These are phyloP conservation scores for Drymonia ruficornis DNA, from an alignment of 2,888 invertebrate species.

Conservation along the genomic window DNA sequence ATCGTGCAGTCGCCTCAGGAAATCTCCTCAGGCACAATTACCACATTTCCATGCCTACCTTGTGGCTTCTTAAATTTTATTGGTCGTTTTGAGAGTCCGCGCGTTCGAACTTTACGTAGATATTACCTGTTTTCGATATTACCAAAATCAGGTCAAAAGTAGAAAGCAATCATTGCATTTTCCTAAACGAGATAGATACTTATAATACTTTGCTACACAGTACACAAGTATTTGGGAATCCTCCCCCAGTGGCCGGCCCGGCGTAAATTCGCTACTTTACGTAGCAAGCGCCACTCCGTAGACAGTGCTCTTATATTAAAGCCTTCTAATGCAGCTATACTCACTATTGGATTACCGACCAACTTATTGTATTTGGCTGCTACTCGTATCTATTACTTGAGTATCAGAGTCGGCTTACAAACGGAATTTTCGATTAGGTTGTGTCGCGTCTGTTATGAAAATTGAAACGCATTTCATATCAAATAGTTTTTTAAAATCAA, in stretches of 20 bases:
- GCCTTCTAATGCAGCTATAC: too few species aligned
- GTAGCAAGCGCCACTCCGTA: slow-evolving; percentile 23
- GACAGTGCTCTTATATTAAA: slow-evolving; percentile 17
- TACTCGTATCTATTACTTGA: too few species aligned
- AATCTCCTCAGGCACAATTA: slow-evolving; percentile 34
- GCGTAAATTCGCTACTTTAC: slow-evolving; percentile 34
- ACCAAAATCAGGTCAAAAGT: slow-evolving; percentile 7
- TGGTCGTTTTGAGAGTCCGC: slow-evolving; percentile 18
- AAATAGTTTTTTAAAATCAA: too few species aligned
- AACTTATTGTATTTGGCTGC: too few species aligned
- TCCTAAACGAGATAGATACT: too few species aligned
- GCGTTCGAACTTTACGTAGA: slow-evolving; percentile 11
- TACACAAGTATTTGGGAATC: neutral
- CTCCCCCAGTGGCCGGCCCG: neutral
- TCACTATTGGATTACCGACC: too few species aligned
- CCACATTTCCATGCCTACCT: slow-evolving; percentile 37
- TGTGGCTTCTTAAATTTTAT: slow-evolving; percentile 40
- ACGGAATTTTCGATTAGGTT: too few species aligned
- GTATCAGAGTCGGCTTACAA: too few species aligned
- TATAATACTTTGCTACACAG: too few species aligned
- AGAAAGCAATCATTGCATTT: neutral
- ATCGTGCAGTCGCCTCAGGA: slow-evolving; percentile 27
- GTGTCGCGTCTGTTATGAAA: too few species aligned
- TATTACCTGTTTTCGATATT: neutral
- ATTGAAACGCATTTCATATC: too few species aligned